Evolutionary conservation across 1,140 invertebrate genomes (phyloP).

Genomic region (Pectinophora gossypiella): DNA sequence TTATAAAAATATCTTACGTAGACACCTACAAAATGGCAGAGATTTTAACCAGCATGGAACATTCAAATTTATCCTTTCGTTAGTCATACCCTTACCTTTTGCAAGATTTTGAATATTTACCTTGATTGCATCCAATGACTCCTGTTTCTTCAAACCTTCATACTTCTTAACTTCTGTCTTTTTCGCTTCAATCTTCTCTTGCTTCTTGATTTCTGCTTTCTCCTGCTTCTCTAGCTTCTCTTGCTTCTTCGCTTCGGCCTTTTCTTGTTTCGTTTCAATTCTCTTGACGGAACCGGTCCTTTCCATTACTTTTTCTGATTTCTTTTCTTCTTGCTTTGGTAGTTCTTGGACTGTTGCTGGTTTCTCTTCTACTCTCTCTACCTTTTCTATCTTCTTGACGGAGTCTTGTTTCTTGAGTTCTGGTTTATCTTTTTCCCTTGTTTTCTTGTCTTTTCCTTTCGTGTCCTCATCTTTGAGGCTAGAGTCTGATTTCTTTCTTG

Average conservation of each 20-base stretch:
- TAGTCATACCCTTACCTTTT: too few relatives aligned
- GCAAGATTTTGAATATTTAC: too few relatives aligned
- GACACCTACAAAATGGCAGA: too few relatives aligned
- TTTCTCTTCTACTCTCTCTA: not conserved
- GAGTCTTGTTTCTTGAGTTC: conserved; percentile 64
- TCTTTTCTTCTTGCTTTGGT: conserved; percentile 32
- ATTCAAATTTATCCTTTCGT: too few relatives aligned
- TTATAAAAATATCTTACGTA: too few relatives aligned
- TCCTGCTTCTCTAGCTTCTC: conserved; percentile 45
- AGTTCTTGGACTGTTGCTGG: not conserved
- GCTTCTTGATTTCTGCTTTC: conserved; percentile 41
- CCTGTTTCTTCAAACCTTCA: conserved; percentile 53
- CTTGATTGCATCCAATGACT: conserved; percentile 56
- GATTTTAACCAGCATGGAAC: too few relatives aligned
- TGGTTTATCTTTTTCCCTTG: conserved; percentile 40
- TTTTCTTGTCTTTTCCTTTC: conserved; percentile 41
- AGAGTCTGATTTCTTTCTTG: conserved; percentile 57
- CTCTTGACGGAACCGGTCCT: conserved; percentile 51
- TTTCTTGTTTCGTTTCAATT: conserved; percentile 33
- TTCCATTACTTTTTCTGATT: conserved; percentile 43
- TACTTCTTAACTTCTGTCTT: conserved; percentile 49
- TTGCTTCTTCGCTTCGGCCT: conserved; percentile 25
- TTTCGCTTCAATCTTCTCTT: conserved; percentile 51
- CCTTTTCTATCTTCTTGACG: not conserved
- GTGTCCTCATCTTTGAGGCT: conserved; percentile 57